phyloP scores from a whole-genome alignment of 2,888 invertebrate species.

The Sylvicola cinctus region DNA sequence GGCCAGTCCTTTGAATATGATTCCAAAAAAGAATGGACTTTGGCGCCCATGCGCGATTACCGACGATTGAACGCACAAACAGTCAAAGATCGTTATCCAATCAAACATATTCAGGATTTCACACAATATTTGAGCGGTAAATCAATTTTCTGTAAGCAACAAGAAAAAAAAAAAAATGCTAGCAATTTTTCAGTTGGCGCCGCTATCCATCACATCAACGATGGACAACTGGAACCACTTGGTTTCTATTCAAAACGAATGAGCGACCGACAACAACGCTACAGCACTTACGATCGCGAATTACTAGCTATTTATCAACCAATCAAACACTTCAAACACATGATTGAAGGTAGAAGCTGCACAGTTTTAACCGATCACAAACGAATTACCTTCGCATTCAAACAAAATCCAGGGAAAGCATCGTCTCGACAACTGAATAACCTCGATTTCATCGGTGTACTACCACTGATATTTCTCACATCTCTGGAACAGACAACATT shows the following conservation, averaged over 20 bases:
- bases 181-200: conserved; percentile 15
- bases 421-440: conserved; percentile 15
- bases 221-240: conserved; percentile 15
- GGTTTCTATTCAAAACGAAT: conserved; percentile 19
- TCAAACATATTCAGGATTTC: conserved; percentile 6
- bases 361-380: conserved; percentile 10
- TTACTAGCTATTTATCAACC: conserved; percentile 18
- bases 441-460: conserved; percentile 7
- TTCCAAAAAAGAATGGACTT: not conserved
- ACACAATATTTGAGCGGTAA: conserved; percentile 1
- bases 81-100: conserved; percentile 5
- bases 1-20: conserved; percentile 1
- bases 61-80: conserved; percentile 4
- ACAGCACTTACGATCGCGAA: conserved; percentile 19
- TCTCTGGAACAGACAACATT: conserved; percentile 8
- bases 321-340: conserved; percentile 12
- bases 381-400: conserved; percentile 14
- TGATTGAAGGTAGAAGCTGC: conserved; percentile 9
- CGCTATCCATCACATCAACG: conserved; percentile 15
- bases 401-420: conserved; percentile 12
- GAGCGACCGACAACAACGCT: conserved; percentile 14
- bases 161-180: conserved; percentile 7
- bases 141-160: conserved; percentile 9
- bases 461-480: conserved; percentile 9
- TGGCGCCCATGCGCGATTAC: conserved; percentile 6